These are phyloP conservation scores for Calcarius lapponicus DNA, from an alignment of 2,797 vertebrate genomes.

Conservation along the genomic window DNA sequence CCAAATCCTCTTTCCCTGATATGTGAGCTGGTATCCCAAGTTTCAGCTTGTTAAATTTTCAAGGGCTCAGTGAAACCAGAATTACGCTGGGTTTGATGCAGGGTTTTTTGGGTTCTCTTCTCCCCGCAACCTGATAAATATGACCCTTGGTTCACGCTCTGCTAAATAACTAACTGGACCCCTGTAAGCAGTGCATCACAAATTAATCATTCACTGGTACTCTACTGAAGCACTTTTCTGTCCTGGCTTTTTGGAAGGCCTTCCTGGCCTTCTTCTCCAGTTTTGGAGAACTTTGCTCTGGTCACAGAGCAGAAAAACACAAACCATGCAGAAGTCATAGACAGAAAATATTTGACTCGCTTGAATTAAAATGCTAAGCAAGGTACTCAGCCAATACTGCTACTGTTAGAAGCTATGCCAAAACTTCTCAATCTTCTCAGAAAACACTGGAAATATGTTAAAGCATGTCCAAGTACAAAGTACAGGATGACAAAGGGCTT, in stretches of 20 bases:
- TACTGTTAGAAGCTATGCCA: neutral
- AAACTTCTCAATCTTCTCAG: neutral
- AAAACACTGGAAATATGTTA: neutral
- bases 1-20: neutral
- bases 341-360: neutral
- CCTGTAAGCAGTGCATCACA: neutral
- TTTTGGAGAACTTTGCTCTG: conserved; percentile 7
- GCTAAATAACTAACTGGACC: neutral
- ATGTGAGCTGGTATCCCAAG: neutral
- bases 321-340: neutral
- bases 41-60: neutral
- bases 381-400: neutral
- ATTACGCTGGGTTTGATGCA: neutral
- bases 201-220: neutral
- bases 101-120: neutral
- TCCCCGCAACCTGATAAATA: neutral
- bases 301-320: neutral
- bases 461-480: conserved; percentile 12
- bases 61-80: neutral
- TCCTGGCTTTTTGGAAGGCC: neutral
- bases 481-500: neutral
- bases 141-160: neutral
- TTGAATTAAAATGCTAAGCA: neutral
- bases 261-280: neutral
- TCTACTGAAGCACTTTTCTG: neutral